These are phyloP conservation scores for Ploceus nigricollis DNA, from an alignment of 2,113 vertebrate species.

Conservation along the genomic window DNA sequence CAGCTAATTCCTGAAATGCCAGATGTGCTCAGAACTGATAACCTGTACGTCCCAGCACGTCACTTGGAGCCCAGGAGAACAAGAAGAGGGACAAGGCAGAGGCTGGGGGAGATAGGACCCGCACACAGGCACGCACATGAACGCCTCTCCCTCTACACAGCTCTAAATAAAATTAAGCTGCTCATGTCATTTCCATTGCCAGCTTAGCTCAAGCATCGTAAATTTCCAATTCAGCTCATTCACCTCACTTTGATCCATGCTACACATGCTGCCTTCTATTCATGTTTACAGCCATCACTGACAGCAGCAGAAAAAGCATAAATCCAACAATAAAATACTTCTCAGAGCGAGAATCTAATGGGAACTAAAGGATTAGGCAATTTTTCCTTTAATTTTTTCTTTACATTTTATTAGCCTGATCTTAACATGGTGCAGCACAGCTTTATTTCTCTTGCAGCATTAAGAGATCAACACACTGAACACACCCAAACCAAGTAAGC, in stretches of 20 bases:
- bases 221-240: constrained; percentile 9
- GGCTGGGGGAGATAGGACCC: accelerated
- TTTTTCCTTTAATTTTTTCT: not conserved
- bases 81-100: not conserved
- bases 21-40: not conserved
- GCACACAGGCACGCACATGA: not conserved
- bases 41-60: not conserved
- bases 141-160: not conserved
- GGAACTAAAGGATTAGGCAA: not conserved
- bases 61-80: not conserved
- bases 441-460: not conserved
- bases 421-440: not conserved
- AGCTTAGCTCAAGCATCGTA: not conserved
- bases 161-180: not conserved
- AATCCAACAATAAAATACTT: not conserved
- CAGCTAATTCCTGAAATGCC: not conserved
- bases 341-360: not conserved
- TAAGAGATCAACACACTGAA: not conserved
- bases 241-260: not conserved
- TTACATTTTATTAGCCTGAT: not conserved
- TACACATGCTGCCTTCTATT: not conserved
- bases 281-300: not conserved
- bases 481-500: not conserved
- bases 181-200: not conserved
- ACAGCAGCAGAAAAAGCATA: not conserved